Conservation (phyloP, 2,888 invertebrate genomes). For the Alitta virens region DNA sequence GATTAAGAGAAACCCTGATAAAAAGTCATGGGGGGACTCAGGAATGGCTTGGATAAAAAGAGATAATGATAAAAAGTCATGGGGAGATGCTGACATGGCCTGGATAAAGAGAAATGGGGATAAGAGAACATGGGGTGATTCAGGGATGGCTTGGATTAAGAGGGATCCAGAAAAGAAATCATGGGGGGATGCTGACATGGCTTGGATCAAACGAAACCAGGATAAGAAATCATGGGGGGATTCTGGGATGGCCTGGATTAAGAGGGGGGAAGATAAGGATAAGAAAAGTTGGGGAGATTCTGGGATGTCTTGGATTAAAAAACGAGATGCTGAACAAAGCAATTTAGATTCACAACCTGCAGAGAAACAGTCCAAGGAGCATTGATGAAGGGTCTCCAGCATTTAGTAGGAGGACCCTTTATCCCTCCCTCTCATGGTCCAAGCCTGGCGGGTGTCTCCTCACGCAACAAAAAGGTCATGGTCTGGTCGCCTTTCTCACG, state of each 20-base stretch:
- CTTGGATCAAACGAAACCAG: slow-evolving; percentile 20
- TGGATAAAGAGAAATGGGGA: slow-evolving; percentile 17
- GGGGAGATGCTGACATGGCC: slow-evolving; percentile 12
- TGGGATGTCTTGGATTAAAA: slow-evolving; percentile 27
- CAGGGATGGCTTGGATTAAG: slow-evolving; percentile 22
- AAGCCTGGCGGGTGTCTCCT: too few species aligned
- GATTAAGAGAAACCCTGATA: slow-evolving; percentile 14
- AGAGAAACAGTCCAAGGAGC: too few species aligned
- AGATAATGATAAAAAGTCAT: slow-evolving; percentile 11
- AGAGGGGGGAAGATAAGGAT: slow-evolving; percentile 11
- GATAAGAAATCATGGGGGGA: slow-evolving; percentile 6
- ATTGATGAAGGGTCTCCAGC: too few species aligned
- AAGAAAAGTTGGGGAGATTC: slow-evolving; percentile 24
- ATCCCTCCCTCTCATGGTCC: too few species aligned
- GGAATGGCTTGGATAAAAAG: slow-evolving; percentile 27
- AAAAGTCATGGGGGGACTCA: neutral
- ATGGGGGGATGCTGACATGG: slow-evolving; percentile 21
- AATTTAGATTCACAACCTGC: too few species aligned
- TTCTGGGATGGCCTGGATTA: slow-evolving; percentile 27
- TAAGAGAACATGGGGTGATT: slow-evolving; percentile 21
- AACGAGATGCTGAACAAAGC: neutral
- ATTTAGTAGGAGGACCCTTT: too few species aligned
- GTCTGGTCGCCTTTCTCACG: too few species aligned
- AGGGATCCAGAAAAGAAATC: slow-evolving; percentile 14
- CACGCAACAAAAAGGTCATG: too few species aligned